These are phyloP conservation scores for Zygaena filipendulae DNA, from an alignment of 2,888 invertebrate species.

Conservation along the genomic window DNA sequence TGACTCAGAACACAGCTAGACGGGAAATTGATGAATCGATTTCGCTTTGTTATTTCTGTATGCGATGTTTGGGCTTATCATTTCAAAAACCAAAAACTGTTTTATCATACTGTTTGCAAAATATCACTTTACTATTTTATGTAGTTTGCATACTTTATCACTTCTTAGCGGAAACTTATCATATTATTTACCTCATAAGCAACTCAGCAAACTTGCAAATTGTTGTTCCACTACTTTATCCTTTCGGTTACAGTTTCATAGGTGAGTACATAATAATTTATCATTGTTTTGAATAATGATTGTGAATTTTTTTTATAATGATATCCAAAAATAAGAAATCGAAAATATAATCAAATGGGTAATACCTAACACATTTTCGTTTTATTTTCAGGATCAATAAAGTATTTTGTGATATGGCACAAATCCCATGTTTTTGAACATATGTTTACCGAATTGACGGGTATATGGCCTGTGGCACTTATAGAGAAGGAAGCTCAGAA, in stretches of 20 bases:
- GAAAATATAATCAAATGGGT: too few species aligned
- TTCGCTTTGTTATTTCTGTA: constrained; percentile 36
- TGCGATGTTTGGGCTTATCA: constrained; percentile 44
- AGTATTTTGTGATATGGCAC: constrained; percentile 49
- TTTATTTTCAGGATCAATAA: constrained; percentile 28
- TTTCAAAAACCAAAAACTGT: constrained; percentile 29
- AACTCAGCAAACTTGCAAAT: constrained; percentile 54
- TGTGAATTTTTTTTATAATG: too few species aligned
- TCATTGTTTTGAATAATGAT: too few species aligned
- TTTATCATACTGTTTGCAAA: too few species aligned
- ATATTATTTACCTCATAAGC: too few species aligned
- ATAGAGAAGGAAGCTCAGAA: constrained; percentile 30
- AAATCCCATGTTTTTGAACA: constrained; percentile 45
- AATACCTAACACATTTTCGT: too few species aligned
- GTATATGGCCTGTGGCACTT: constrained; percentile 52
- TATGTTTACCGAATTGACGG: constrained; percentile 40
- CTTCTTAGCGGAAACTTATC: too few species aligned
- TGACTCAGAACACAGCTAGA: too few species aligned
- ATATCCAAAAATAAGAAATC: too few species aligned
- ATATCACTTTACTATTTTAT: too few species aligned
- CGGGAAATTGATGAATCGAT: constrained; percentile 44
- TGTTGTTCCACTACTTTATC: constrained; percentile 56
- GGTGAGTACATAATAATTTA: not conserved
- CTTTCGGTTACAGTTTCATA: constrained; percentile 43
- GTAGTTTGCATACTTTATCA: too few species aligned